These are phyloP conservation scores for Tenualosa thibaudeaui DNA, from an alignment of 2,797 vertebrate species.

Conservation along the genomic window DNA sequence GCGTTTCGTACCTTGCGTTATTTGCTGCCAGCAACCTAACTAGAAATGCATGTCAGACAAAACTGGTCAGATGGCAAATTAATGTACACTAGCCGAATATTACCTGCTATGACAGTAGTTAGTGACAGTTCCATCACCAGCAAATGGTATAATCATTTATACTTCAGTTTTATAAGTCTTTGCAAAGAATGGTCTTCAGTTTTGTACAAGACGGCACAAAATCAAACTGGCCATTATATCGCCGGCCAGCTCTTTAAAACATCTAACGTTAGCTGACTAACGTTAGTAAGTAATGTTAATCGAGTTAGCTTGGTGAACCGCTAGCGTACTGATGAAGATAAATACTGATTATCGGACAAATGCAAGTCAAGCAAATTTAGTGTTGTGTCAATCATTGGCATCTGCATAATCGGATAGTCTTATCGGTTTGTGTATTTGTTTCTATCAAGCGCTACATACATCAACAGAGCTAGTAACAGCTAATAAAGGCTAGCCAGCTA, in stretches of 20 bases:
- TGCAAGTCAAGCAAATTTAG: background rate
- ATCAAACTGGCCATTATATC: background rate
- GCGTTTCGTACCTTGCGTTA: background rate
- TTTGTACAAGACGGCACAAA: background rate
- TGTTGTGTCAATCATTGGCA: background rate
- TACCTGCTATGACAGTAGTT: constrained; percentile 1
- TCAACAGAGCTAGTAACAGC: constrained; percentile 46
- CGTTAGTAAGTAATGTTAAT: constrained; percentile 1
- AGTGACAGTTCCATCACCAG: background rate
- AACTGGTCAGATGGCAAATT: background rate
- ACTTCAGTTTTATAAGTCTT: background rate
- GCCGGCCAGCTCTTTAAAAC: background rate
- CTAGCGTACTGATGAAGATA: background rate
- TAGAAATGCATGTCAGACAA: background rate
- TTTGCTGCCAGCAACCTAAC: background rate
- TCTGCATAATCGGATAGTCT: background rate
- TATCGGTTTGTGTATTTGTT: background rate
- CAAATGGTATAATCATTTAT: background rate
- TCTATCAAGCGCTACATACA: background rate
- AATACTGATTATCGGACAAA: background rate
- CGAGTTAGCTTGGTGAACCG: background rate
- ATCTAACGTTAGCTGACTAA: background rate
- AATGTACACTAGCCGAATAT: background rate
- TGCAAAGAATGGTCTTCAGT: background rate
- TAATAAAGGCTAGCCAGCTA: constrained; percentile 48